Base-by-base conservation (phyloP, 2,113 vertebrate species). In the Vulpes ferrilata region DNA sequence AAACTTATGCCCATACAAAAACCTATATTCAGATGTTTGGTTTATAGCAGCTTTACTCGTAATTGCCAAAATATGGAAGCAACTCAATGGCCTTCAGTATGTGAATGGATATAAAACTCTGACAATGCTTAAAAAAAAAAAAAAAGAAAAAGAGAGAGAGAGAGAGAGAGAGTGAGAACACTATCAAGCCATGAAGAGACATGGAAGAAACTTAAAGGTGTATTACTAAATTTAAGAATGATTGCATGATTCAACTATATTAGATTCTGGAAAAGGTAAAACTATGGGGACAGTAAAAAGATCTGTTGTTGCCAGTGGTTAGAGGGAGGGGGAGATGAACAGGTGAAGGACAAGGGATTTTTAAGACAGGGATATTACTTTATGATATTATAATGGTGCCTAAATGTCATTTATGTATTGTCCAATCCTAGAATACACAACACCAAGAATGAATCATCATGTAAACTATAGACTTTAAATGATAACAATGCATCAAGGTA, bases 221-320 rank as follows among this genome's bases (percentile, higher is more conserved):
- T 76, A 82, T 88, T 57, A 81, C 16, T 67, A 67, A 82, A 51
- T 88, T 9, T 76, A 95, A 93, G 64, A 57, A 83, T 11, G 20
- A 62, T 57, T 43, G 4, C 13, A 65, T 48, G 48, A 82, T 67
- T 82, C 27, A 88, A 82, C 6, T 59, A 16, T n/a, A 48, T 27
- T 23, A 88, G 84, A 65, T 35, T 82, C n/a, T 83, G 4, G 30
- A 76, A 93, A 83, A 71, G 59, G 35, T 35, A 96, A 88, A 88
- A 83, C 83, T 19, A 83, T 59, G 11, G 53, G 51, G 30, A 83
- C 0, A 13, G 38, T 88, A 38, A 59, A 93, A 96, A 60, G 27
- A 88, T 88, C 17, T 23, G 16, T 23, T 12, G 48, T 74, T 82
- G 27, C 25, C n/a, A 80, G 25, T 30, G 35, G n/a, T 90, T 60